Conservation (phyloP, 1,140 invertebrate genomes). For the Pachypsylla venusta region DNA sequence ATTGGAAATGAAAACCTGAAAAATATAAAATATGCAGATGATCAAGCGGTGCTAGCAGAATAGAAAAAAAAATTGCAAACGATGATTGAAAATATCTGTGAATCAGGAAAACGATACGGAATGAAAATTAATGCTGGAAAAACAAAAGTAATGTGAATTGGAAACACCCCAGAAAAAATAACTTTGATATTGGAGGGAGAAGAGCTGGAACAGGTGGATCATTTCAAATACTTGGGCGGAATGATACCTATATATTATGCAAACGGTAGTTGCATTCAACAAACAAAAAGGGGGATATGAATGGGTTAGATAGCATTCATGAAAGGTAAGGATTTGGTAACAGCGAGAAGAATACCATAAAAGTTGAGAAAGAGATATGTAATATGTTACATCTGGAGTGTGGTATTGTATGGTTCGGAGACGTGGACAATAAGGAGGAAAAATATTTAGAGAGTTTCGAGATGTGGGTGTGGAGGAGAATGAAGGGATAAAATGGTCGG, state of each 20-base stretch:
- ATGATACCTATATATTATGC: conserved; percentile 14
- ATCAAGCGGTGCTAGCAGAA: conserved; percentile 10
- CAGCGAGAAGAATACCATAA: neutral
- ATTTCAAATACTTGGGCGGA: conserved; percentile 15
- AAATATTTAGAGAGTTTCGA: conserved; percentile 14
- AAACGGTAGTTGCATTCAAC: conserved; percentile 11
- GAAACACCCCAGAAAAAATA: conserved; percentile 11
- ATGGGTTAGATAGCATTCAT: conserved; percentile 1
- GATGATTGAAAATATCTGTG: neutral
- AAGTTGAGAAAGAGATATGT: conserved; percentile 13
- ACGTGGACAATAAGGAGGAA: conserved; percentile 13
- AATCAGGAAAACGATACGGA: conserved; percentile 1
- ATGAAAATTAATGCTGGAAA: conserved; percentile 12
- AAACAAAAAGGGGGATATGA: conserved; percentile 1
- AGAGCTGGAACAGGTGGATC: conserved; percentile 12
- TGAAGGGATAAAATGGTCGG: conserved; percentile 14
- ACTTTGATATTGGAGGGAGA: conserved; percentile 11
- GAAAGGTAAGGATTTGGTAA: neutral
- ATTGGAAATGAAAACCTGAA: conserved; percentile 10
- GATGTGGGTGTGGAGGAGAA: conserved; percentile 14
- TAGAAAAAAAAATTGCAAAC: conserved; percentile 5
- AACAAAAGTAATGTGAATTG: conserved; percentile 10
- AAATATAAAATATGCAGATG: conserved; percentile 16
- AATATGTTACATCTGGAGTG: conserved; percentile 14
- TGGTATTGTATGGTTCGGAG: conserved; percentile 11